phyloP scores from a whole-genome alignment of 2,113 vertebrate genomes.

The Recurvirostra avosetta region DNA sequence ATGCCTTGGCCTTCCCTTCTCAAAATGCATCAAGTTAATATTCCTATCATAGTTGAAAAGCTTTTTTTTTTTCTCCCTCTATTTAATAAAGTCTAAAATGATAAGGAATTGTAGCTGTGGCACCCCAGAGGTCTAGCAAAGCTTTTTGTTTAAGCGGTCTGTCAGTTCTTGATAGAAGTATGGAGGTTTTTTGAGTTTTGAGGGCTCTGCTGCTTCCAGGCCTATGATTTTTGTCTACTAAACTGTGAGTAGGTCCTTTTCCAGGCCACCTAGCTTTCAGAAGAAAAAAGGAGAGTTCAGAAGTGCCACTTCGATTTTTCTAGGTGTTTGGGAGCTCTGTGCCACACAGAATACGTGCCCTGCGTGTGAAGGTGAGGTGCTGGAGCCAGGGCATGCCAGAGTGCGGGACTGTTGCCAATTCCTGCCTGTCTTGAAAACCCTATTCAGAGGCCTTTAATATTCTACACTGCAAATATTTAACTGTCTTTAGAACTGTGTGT shows the following conservation, averaged over 20 bases:
- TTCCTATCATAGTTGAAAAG: not conserved
- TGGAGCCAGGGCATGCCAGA: not conserved
- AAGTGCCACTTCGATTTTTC: not conserved
- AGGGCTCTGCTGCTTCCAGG: not conserved
- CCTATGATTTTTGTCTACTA: not conserved
- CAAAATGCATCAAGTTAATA: not conserved
- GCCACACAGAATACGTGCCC: accelerated
- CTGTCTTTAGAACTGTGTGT: not conserved
- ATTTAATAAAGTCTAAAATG: not conserved
- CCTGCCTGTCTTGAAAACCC: not conserved
- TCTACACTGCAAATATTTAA: not conserved
- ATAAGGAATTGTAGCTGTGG: not conserved
- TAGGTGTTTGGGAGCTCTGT: not conserved
- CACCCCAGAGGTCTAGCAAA: not conserved
- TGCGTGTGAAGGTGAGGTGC: not conserved
- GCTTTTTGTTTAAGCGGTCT: not conserved
- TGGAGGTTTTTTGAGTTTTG: not conserved
- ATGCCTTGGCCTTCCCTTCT: not conserved
- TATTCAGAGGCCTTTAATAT: not conserved
- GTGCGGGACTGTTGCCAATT: not conserved
- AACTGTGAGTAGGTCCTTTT: not conserved
- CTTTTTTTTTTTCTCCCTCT: not conserved
- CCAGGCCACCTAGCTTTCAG: not conserved
- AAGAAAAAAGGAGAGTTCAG: not conserved
- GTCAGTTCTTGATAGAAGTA: not conserved